Conservation (phyloP, 1,140 invertebrate genomes). For the Pararge aegeria region DNA sequence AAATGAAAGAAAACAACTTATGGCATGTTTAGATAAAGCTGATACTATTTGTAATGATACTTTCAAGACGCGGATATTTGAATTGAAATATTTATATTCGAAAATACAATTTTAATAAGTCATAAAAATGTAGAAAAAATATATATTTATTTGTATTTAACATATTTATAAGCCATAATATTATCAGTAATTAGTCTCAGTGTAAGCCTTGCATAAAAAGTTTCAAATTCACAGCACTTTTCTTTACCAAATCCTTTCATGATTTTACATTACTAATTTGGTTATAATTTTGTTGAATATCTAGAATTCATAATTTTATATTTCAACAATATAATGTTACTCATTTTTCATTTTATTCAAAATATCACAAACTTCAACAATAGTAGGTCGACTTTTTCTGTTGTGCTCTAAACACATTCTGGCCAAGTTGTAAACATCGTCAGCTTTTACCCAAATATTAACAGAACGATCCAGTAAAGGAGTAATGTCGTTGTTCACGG, state of each 20-base stretch:
- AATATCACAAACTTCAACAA: slow-evolving; percentile 48
- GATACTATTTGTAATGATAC: slow-evolving; percentile 10
- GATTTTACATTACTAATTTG: too few species aligned
- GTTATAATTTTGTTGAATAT: too few species aligned
- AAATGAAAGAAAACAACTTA: slow-evolving; percentile 43
- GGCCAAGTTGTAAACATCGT: slow-evolving; percentile 51
- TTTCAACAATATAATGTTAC: neutral
- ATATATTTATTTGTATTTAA: neutral
- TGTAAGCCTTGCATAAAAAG: neutral
- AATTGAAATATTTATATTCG: slow-evolving; percentile 18
- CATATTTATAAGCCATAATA: too few species aligned
- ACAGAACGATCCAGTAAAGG: slow-evolving; percentile 46
- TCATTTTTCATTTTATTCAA: slow-evolving; percentile 38
- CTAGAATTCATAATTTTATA: too few species aligned
- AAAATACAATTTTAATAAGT: slow-evolving; percentile 15
- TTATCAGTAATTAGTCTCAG: neutral
- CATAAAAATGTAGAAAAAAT: neutral
- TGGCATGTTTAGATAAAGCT: slow-evolving; percentile 19
- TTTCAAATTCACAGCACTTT: neutral
- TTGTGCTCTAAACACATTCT: slow-evolving; percentile 46
- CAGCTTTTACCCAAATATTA: slow-evolving; percentile 50
- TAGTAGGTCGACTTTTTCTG: slow-evolving; percentile 51
- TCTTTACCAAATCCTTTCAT: neutral
- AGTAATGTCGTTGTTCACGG: slow-evolving; percentile 42
- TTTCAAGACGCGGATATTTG: slow-evolving; percentile 13